phyloP scores from a whole-genome alignment of 2,113 vertebrate species.

The Hippoglossus stenolepis region DNA sequence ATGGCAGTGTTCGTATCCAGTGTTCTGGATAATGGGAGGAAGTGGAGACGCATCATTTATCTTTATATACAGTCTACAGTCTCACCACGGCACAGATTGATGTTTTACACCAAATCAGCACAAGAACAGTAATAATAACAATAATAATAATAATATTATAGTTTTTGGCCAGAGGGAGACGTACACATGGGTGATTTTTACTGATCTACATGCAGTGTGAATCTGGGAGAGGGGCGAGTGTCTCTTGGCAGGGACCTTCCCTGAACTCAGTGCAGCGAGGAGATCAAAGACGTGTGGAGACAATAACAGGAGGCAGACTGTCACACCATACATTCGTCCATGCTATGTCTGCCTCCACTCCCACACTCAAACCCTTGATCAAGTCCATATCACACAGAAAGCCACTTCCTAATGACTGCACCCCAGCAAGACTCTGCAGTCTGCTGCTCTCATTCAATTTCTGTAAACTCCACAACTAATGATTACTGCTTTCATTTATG shows the following conservation, averaged over 20 bases:
- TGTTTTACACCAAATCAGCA: slow-evolving; percentile 29
- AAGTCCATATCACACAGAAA: slow-evolving; percentile 18
- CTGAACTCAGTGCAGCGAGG: slow-evolving; percentile 44
- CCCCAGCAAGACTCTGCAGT: slow-evolving; percentile 15
- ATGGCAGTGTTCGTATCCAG: neutral
- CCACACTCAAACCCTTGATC: slow-evolving; percentile 20
- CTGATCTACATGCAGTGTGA: slow-evolving; percentile 39
- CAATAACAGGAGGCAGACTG: slow-evolving; percentile 61
- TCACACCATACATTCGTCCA: slow-evolving; percentile 59
- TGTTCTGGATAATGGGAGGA: neutral
- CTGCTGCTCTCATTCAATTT: slow-evolving; percentile 18
- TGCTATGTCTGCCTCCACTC: slow-evolving; percentile 30
- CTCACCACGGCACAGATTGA: neutral
- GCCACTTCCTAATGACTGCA: slow-evolving; percentile 31
- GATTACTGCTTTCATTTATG: neutral
- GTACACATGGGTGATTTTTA: slow-evolving; percentile 13
- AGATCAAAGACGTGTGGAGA: slow-evolving; percentile 62
- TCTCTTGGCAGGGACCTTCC: slow-evolving; percentile 44
- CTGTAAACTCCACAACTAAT: slow-evolving; percentile 7
- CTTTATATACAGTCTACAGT: neutral
- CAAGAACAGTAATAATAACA: slow-evolving; percentile 44
- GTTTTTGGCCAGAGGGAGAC: slow-evolving; percentile 29
- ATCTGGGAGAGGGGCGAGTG: slow-evolving; percentile 31
- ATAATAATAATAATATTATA: slow-evolving; percentile 42
- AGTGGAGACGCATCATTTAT: neutral